Conservation (phyloP, 1,140 invertebrate species). For the Rhopalosiphum maidis region DNA sequence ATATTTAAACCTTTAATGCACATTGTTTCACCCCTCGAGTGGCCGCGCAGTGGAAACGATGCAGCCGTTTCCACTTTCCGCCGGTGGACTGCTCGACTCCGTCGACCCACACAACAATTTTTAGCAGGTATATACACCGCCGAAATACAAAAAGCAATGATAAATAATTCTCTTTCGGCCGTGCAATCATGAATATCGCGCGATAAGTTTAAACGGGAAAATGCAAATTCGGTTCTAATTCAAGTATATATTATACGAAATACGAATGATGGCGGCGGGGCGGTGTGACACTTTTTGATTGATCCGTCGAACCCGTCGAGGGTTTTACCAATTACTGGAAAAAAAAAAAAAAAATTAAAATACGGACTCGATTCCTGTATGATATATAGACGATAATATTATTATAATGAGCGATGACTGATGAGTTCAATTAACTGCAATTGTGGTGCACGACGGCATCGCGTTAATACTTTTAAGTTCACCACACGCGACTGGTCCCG, state of each 20-base stretch:
- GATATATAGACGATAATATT: background rate
- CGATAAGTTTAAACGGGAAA: slow-evolving; percentile 13
- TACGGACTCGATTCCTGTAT: background rate
- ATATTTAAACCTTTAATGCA: slow-evolving; percentile 49
- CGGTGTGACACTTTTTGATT: slow-evolving; percentile 19
- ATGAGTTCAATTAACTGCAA: slow-evolving; percentile 16
- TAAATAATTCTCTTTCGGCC: slow-evolving; percentile 45
- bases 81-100: background rate
- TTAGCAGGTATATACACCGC: slow-evolving; percentile 1
- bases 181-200: background rate
- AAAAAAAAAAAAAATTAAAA: background rate
- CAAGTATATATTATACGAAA: slow-evolving; percentile 19
- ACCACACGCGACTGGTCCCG: background rate
- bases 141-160: slow-evolving; percentile 42
- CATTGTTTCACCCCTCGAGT: slow-evolving; percentile 33
- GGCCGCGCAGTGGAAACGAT: background rate
- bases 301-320: slow-evolving; percentile 21
- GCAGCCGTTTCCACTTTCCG: background rate
- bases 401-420: slow-evolving; percentile 4
- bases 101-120: background rate
- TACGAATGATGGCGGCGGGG: background rate
- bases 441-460: background rate
- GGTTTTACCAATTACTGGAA: background rate
- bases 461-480: background rate
- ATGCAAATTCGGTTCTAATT: slow-evolving; percentile 38